Base-by-base conservation (phyloP, 2,797 vertebrate genomes). In the Tokudaia tokunoshimensis region DNA sequence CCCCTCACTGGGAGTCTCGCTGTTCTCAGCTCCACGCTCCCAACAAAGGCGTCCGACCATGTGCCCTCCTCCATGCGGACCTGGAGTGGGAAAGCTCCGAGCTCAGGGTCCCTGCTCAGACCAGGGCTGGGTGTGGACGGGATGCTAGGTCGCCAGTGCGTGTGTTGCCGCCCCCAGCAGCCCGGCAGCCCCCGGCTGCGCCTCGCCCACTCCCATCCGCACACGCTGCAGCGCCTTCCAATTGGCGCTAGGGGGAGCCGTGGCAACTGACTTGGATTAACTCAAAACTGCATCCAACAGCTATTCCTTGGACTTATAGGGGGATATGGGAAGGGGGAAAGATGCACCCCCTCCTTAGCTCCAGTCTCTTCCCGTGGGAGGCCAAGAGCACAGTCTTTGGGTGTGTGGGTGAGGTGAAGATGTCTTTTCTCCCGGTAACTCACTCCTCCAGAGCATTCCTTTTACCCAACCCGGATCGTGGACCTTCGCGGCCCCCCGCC, bases 171-270 rank as follows among this genome's bases (percentile, higher is more conserved):
- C 65, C 76, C 72, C 88, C 55, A 0, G 59, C 57, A 17, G 75
- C 20, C 31, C 37, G 0, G 15, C 55, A 6, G 83, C 91, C 79
- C 72, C 17, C 3, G 17, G 88, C 59, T 0, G 50, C 4, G 95
- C 97, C 94, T 95, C 95, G 85, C 96, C 97, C 98, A 95, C 96
- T 96, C 93, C 70, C 83, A 34, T 75, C 7, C 86, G 47, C 86
- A 9, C 61, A 67, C 15, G 52, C 94, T 97, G 97, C 97, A 92
- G 70, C 74, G 55, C 76, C 70, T 44, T 2, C 4, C 3, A 29
- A 75, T 10, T 20, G 94, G 84, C 98, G 82, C 98, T 98, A 98
- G 98, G 98, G 96, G 98, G 98, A 98, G 98, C 98, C 98, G 96
- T 97, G 96, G 97, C 98, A 97, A 97, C 97, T 98, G 97, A 91